Conservation (phyloP, 2,113 vertebrate species). For the Atherinomorus stipes region DNA sequence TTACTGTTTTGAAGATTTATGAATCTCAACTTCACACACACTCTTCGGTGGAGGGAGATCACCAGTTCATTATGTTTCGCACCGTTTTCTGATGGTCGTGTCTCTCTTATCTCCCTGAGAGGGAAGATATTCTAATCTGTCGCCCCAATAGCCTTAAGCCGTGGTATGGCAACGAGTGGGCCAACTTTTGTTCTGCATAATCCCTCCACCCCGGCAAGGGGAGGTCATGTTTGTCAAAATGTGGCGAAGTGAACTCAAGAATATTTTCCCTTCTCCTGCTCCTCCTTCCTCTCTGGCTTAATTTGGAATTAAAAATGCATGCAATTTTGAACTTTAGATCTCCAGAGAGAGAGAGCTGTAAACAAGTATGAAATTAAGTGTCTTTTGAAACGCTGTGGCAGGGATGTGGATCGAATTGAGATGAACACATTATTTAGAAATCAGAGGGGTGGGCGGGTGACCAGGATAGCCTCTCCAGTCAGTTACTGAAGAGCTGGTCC, state of each 20-base stretch:
- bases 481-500: slow-evolving; percentile 32
- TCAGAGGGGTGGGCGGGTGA: slow-evolving; percentile 34
- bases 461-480: slow-evolving; percentile 61
- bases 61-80: slow-evolving; percentile 69
- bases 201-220: slow-evolving; percentile 74
- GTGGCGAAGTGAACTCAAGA: slow-evolving; percentile 63
- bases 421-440: slow-evolving; percentile 54
- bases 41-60: slow-evolving; percentile 60
- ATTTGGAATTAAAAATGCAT: slow-evolving; percentile 84
- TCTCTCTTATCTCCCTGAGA: slow-evolving; percentile 76
- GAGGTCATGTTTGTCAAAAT: slow-evolving; percentile 84
- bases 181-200: slow-evolving; percentile 83
- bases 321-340: slow-evolving; percentile 76
- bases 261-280: slow-evolving; percentile 22
- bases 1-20: slow-evolving; percentile 63
- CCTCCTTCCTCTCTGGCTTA: slow-evolving; percentile 65
- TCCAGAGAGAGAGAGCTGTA: slow-evolving; percentile 73
- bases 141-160: slow-evolving; percentile 74
- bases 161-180: slow-evolving; percentile 66
- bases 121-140: slow-evolving; percentile 80
- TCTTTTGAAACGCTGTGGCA: slow-evolving; percentile 65
- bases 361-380: slow-evolving; percentile 81
- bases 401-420: slow-evolving; percentile 68
- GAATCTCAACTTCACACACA: slow-evolving; percentile 50
- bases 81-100: slow-evolving; percentile 59